A percentile compares a stretch with the other conserved stretches of the same genome.
Evolutionary conservation across 2,888 invertebrate genomes (phyloP).

Genomic region (Dysmachus trigonus): DNA sequence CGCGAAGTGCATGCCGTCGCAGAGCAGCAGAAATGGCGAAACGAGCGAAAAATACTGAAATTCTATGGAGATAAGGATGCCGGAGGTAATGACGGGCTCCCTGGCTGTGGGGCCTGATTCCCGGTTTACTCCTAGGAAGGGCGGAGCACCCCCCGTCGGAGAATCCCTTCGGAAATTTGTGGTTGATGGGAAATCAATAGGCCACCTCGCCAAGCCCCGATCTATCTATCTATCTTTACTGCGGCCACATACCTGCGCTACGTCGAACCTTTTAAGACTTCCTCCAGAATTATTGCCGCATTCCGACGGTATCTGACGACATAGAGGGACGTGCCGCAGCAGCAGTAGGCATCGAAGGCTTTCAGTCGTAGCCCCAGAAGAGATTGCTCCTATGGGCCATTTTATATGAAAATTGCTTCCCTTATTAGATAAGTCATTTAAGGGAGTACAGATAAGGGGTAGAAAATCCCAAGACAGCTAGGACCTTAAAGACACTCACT

Average conservation of each 20-base stretch:
- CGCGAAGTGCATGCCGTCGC: neutral
- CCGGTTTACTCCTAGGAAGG: neutral
- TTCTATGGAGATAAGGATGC: neutral
- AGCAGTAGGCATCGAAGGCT: neutral
- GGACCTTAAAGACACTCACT: neutral
- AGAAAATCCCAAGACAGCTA: too few relatives aligned
- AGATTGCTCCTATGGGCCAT: neutral
- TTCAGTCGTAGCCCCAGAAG: neutral
- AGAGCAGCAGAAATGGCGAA: neutral
- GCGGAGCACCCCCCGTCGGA: neutral
- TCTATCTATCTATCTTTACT: neutral
- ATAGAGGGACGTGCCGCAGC: neutral
- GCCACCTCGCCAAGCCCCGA: neutral
- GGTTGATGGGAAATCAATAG: slow-evolving; percentile 8
- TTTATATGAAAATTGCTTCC: slow-evolving; percentile 8
- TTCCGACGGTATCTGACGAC: neutral
- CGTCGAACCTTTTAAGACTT: neutral
- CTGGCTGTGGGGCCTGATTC: neutral
- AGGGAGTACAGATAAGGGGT: neutral
- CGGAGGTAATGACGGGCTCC: neutral
- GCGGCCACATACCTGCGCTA: neutral
- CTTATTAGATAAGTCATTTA: slow-evolving; percentile 3
- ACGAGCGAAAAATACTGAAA: neutral
- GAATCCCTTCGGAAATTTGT: neutral
- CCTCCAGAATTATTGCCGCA: neutral